Evolutionary conservation across 92 coral and sea anemone species (phyloP).

Genomic region (Plumapathes pennacea): DNA sequence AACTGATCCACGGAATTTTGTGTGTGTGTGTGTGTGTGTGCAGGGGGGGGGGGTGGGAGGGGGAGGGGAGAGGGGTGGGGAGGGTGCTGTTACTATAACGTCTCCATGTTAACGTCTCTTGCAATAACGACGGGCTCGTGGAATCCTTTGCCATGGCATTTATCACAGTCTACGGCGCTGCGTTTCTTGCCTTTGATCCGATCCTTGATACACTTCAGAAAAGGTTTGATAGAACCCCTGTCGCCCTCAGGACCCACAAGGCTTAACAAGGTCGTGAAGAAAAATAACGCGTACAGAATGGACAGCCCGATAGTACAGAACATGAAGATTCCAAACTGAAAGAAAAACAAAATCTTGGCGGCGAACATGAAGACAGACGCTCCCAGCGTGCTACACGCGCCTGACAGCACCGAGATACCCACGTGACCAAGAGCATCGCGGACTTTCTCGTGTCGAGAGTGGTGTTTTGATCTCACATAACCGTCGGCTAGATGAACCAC

Average conservation of each 20-base stretch:
- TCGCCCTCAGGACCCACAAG: conserved; percentile 91
- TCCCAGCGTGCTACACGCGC: conserved; percentile 91
- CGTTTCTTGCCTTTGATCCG: no score
- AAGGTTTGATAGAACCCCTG: conserved; percentile 85
- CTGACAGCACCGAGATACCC: conserved; percentile 91
- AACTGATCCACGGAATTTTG: no score
- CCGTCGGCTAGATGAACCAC: conserved; percentile 98
- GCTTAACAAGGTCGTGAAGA: conserved; percentile 81
- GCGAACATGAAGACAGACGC: conserved; percentile 98
- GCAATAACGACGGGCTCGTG: no score
- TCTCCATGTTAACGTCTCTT: no score
- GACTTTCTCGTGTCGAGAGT: conserved; percentile 70
- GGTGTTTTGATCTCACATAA: conserved; percentile 73
- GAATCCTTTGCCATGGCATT: no score
- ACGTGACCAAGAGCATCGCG: conserved; percentile 85
- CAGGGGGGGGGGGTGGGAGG: no score
- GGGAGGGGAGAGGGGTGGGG: no score
- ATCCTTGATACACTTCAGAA: no score
- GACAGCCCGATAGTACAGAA: conserved; percentile 96
- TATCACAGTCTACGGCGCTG: no score
- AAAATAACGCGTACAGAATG: conserved; percentile 76
- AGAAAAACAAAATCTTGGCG: conserved; percentile 91
- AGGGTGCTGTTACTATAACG: no score
- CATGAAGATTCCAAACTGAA: conserved; percentile 94
- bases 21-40: no score